Conservation (phyloP, 2,113 vertebrate species). For the Rhinogobius similis region DNA sequence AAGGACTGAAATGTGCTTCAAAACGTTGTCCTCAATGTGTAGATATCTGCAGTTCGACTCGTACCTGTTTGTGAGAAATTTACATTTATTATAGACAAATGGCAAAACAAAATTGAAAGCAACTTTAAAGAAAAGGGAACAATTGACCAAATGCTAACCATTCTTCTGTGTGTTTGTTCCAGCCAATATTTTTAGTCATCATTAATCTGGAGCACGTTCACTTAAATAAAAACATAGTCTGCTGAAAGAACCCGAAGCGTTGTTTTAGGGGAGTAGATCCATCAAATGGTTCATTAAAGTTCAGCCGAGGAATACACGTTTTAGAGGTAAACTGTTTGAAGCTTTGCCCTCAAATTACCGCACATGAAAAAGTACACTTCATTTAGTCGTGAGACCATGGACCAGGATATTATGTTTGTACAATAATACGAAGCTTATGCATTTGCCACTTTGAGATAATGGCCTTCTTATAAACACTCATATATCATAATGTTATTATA, state of each 20-base stretch:
- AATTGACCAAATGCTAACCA: slow-evolving; percentile 32
- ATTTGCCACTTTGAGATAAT: too few relatives aligned
- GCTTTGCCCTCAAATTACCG: not conserved
- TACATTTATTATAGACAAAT: slow-evolving; percentile 58
- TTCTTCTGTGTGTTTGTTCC: slow-evolving; percentile 41
- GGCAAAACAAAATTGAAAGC: slow-evolving; percentile 44
- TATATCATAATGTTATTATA: too few relatives aligned
- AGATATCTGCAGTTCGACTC: slow-evolving; percentile 20
- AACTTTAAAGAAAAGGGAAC: slow-evolving; percentile 31
- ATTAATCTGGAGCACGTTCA: slow-evolving; percentile 15
- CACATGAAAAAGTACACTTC: not conserved
- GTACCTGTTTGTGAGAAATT: slow-evolving; percentile 35
- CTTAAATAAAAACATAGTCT: not conserved
- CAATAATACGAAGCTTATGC: too few relatives aligned
- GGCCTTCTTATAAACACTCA: too few relatives aligned
- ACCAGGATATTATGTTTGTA: too few relatives aligned
- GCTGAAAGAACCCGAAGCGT: not conserved
- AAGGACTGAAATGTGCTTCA: not conserved
- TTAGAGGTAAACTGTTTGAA: not conserved
- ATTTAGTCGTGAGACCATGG: not conserved
- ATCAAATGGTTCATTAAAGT: not conserved
- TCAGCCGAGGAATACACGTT: not conserved
- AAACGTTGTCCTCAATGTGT: not conserved
- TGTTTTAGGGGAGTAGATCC: not conserved
- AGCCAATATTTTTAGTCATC: slow-evolving; percentile 26